phyloP scores from a whole-genome alignment of 2,797 vertebrate genomes.

The Champsocephalus esox region DNA sequence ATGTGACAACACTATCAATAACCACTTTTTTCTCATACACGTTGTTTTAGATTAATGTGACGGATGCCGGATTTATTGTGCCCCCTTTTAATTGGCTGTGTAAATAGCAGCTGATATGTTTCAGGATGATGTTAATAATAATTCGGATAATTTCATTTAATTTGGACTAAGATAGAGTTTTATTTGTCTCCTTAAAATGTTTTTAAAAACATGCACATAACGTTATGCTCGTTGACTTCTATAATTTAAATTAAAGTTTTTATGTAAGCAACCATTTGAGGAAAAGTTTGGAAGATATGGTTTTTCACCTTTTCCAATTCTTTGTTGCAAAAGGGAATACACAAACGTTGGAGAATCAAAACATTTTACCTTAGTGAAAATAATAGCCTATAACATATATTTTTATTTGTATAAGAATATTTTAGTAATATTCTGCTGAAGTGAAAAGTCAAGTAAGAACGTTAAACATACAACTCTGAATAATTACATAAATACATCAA shows the following conservation, averaged over 20 bases:
- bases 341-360: too few species aligned
- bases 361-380: neutral
- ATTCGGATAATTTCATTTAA: neutral
- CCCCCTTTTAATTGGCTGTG: constrained; percentile 39
- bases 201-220: neutral
- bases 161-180: constrained; percentile 8
- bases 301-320: neutral
- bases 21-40: constrained; percentile 55
- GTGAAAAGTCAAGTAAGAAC: neutral
- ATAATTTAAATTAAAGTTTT: neutral
- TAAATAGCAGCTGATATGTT: constrained; percentile 32
- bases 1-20: constrained; percentile 75
- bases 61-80: constrained; percentile 25
- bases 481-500: constrained; percentile 2
- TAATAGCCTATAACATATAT: neutral
- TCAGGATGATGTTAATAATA: neutral
- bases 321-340: neutral
- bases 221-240: neutral
- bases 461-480: constrained; percentile 1
- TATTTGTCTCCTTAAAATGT: neutral
- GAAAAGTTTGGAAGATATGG: neutral
- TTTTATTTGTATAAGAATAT: neutral
- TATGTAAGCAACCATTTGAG: constrained; percentile 19
- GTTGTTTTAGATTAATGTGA: constrained; percentile 41
- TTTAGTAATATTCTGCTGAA: neutral